These are phyloP conservation scores for Chamaedrilus cognettii DNA, from an alignment of 2,888 invertebrate species.

Conservation along the genomic window DNA sequence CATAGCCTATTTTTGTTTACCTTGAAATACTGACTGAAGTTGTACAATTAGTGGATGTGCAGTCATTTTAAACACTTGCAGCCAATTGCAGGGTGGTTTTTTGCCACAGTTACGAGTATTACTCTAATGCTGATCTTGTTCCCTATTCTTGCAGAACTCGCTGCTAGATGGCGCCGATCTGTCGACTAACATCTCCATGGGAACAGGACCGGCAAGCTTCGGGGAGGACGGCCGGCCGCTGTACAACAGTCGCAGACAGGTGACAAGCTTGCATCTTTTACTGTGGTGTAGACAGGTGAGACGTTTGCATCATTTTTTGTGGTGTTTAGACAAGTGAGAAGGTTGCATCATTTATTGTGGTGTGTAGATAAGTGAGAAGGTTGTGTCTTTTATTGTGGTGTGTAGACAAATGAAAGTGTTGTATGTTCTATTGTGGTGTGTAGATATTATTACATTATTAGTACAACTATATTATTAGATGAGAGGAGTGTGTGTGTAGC, in stretches of 20 bases:
- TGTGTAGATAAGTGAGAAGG: neutral
- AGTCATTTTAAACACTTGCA: too few relatives aligned
- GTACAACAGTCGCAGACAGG: conserved; percentile 70
- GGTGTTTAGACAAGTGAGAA: too few relatives aligned
- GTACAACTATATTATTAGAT: too few relatives aligned
- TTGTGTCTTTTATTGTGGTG: neutral
- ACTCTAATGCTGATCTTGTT: neutral
- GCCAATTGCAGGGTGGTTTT: neutral
- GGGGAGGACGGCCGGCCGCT: conserved; percentile 55
- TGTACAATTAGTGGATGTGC: too few relatives aligned
- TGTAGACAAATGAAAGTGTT: neutral
- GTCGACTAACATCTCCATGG: conserved; percentile 86
- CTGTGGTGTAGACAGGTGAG: neutral
- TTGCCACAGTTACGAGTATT: neutral
- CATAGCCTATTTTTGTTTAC: too few relatives aligned
- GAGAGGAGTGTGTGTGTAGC: too few relatives aligned
- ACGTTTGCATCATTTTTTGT: neutral
- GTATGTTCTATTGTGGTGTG: neutral
- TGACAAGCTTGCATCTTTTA: conserved; percentile 59
- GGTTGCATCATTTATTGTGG: neutral
- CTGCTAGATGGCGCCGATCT: conserved; percentile 93
- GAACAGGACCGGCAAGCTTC: conserved; percentile 34
- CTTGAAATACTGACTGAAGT: too few relatives aligned
- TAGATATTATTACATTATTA: too few relatives aligned
- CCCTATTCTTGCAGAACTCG: conserved; percentile 69